A percentile compares a stretch with the other conserved stretches of the same genome.
These are phyloP conservation scores for Pseudochirops cupreus DNA, from an alignment of 2,797 vertebrate genomes.

Conservation along the genomic window DNA sequence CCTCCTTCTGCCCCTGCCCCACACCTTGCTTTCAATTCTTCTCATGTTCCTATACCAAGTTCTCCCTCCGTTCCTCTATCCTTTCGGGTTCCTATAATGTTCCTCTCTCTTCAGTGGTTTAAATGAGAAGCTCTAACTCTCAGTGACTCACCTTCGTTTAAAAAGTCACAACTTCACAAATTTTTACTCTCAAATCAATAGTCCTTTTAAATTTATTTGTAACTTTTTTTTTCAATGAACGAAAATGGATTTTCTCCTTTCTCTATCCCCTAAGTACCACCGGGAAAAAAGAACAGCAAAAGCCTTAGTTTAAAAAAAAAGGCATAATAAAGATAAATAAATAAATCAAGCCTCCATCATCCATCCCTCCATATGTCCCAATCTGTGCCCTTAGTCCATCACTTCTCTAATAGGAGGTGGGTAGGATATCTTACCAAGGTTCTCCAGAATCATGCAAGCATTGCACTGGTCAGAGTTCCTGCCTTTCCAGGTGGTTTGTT, in stretches of 20 bases:
- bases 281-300: not conserved
- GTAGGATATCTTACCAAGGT: not conserved
- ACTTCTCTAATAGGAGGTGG: not conserved
- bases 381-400: not conserved
- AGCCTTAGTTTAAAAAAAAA: not conserved
- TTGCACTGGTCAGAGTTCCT: not conserved
- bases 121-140: not conserved
- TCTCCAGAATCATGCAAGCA: not conserved
- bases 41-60: not conserved
- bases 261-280: not conserved
- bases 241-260: not conserved
- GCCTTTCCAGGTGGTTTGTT: not conserved
- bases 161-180: not conserved
- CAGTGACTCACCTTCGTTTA: not conserved
- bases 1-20: fast-evolving
- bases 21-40: not conserved
- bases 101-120: not conserved
- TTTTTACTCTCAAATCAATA: not conserved
- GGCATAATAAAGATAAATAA: not conserved
- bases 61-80: not conserved
- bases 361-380: not conserved
- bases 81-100: not conserved
- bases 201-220: not conserved
- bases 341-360: not conserved
- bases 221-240: not conserved